These are phyloP conservation scores for Plutella xylostella DNA, from an alignment of 2,888 invertebrate species.

Conservation along the genomic window DNA sequence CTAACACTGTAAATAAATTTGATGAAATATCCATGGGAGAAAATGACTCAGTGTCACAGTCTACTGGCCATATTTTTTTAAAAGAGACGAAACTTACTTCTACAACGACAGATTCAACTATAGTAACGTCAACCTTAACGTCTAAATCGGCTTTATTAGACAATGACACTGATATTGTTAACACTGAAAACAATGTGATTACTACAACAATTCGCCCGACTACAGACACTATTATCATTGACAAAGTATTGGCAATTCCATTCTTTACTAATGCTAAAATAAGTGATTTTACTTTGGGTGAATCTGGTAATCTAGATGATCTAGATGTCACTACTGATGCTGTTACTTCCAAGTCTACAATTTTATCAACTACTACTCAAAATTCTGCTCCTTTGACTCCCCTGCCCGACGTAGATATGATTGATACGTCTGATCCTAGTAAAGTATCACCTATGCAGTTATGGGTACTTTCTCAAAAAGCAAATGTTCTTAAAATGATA, in stretches of 20 bases:
- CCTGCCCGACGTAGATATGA: not conserved
- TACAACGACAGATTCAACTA: conserved; percentile 12
- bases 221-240: conserved; percentile 23
- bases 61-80: too few relatives aligned
- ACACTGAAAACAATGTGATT: conserved; percentile 28
- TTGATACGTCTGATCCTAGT: conserved; percentile 32
- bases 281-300: conserved; percentile 30
- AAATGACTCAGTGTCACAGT: conserved; percentile 16
- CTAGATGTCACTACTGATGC: conserved; percentile 8
- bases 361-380: conserved; percentile 17
- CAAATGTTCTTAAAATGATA: conserved; percentile 60
- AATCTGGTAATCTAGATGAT: conserved; percentile 18
- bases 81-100: conserved; percentile 14
- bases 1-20: conserved; percentile 41
- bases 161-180: conserved; percentile 21
- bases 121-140: conserved; percentile 23
- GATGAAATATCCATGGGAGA: conserved; percentile 25
- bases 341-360: conserved; percentile 19
- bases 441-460: conserved; percentile 48
- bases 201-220: conserved; percentile 16
- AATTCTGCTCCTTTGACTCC: not conserved
- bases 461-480: conserved; percentile 61
- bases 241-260: conserved; percentile 35
- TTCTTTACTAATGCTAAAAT: conserved; percentile 44
- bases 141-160: conserved; percentile 25